Percentiles rank a stretch among this genome's conserved stretches.
Conservation (phyloP, 1,140 invertebrate species). For the Nixonia krombeini region DNA sequence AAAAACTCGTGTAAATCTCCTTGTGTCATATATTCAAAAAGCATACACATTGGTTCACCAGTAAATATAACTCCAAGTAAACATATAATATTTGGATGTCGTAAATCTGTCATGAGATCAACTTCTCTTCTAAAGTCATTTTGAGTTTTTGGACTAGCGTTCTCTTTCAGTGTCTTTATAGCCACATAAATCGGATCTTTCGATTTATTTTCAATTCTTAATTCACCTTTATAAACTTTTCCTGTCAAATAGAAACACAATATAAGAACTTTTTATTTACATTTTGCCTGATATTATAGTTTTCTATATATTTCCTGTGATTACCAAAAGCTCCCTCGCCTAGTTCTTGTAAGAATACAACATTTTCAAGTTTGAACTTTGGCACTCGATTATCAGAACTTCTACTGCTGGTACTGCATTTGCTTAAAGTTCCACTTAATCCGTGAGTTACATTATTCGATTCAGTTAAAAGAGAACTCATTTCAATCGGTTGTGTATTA, state of each 20-base stretch:
- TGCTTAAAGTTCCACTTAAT: slow-evolving; percentile 65
- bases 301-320: too few species aligned
- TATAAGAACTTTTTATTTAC: too few species aligned
- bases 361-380: slow-evolving; percentile 82
- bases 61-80: slow-evolving; percentile 92
- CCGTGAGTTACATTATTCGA: slow-evolving; percentile 67
- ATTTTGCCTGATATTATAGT: too few species aligned
- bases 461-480: slow-evolving; percentile 81
- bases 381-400: slow-evolving; percentile 76
- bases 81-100: slow-evolving; percentile 96
- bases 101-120: slow-evolving; percentile 92
- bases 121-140: slow-evolving; percentile 93
- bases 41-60: slow-evolving; percentile 94
- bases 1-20: slow-evolving; percentile 97
- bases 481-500: slow-evolving; percentile 81
- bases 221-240: slow-evolving; percentile 94
- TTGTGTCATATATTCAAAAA: slow-evolving; percentile 96
- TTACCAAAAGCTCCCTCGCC: slow-evolving; percentile 96
- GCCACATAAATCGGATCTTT: slow-evolving; percentile 83
- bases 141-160: slow-evolving; percentile 91
- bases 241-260: slow-evolving; percentile 68
- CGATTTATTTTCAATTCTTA: slow-evolving; percentile 77
- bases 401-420: slow-evolving; percentile 72
- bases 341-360: slow-evolving; percentile 93
- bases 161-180: slow-evolving; percentile 95